A percentile compares a stretch with the other conserved stretches of the same genome.
Evolutionary conservation across 2,888 invertebrate genomes (phyloP).

Genomic region (Hypena proboscidalis): DNA sequence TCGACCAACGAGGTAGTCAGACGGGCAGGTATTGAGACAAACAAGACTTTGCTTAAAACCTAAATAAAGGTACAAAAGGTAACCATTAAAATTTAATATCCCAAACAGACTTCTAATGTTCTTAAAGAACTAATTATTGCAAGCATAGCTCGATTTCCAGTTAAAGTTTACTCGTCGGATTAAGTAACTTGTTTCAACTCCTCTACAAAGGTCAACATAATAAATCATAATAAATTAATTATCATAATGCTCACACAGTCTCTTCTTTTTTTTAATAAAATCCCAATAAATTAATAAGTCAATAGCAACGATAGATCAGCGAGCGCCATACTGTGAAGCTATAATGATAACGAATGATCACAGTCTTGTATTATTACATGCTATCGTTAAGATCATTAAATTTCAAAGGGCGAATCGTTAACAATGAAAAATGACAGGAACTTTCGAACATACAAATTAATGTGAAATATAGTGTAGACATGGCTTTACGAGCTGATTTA

Average conservation of each 20-base stretch:
- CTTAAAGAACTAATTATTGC: no score
- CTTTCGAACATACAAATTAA: conserved; percentile 49
- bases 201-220: no score
- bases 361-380: conserved; percentile 56
- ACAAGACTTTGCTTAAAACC: no score
- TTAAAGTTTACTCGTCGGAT: no score
- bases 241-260: conserved; percentile 25
- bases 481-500: conserved; percentile 31
- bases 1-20: no score
- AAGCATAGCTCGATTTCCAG: no score
- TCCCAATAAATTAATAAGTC: conserved; percentile 49
- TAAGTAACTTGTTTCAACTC: no score
- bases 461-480: conserved; percentile 38
- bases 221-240: conserved; percentile 32
- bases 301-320: conserved; percentile 64
- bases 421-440: conserved; percentile 57
- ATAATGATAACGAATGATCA: conserved; percentile 62
- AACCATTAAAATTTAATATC: no score
- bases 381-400: conserved; percentile 66
- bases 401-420: conserved; percentile 52
- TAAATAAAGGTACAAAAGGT: no score
- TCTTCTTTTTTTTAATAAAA: conserved; percentile 37
- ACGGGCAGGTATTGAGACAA: no score
- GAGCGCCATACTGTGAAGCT: conserved; percentile 61
- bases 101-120: no score